Evolutionary conservation across 2,888 invertebrate species (phyloP).

Genomic region (Cryptosula pallasiana): DNA sequence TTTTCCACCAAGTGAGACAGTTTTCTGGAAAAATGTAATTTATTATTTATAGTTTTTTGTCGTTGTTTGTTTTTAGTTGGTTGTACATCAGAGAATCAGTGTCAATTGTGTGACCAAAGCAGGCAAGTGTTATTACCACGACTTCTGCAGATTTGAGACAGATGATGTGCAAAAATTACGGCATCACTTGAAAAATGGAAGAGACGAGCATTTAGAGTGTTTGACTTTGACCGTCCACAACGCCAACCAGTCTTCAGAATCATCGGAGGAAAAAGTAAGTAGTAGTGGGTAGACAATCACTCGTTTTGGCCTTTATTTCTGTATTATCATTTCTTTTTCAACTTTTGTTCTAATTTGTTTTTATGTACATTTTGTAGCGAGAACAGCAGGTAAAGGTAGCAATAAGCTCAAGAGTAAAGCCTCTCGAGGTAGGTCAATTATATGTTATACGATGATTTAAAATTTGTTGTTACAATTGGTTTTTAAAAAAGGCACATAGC

Average conservation of each 20-base stretch:
- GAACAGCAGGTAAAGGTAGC: neutral
- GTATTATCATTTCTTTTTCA: no score
- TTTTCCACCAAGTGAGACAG: no score
- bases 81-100: neutral
- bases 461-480: no score
- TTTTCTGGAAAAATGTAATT: no score
- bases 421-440: neutral
- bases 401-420: neutral
- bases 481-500: no score
- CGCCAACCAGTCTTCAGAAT: neutral
- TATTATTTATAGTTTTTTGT: no score
- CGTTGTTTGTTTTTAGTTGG: neutral
- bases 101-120: neutral
- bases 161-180: neutral
- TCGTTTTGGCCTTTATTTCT: no score
- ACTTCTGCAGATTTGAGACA: neutral
- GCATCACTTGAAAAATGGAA: neutral
- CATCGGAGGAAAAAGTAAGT: neutral
- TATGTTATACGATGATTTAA: no score
- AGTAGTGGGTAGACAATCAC: no score
- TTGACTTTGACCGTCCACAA: neutral
- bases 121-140: neutral
- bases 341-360: no score
- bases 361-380: neutral
- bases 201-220: neutral